A percentile compares a stretch with the other conserved stretches of the same genome.
phyloP scores from a whole-genome alignment of 2,888 invertebrate species.

The Epistrophe grossulariae region DNA sequence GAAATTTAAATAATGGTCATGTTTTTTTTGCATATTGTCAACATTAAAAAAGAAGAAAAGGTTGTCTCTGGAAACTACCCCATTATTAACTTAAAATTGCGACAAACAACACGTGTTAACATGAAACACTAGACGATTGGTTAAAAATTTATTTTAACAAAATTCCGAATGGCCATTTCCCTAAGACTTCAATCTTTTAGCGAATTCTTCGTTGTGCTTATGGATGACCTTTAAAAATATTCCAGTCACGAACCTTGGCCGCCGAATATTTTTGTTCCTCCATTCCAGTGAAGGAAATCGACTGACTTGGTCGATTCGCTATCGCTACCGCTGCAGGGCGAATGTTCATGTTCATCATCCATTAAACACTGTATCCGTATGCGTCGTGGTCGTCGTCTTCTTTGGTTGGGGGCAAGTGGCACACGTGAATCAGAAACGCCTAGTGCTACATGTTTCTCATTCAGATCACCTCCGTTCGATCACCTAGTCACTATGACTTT shows the following conservation, averaged over 20 bases:
- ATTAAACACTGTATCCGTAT: conserved; percentile 45
- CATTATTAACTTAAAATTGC: background rate
- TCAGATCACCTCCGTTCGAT: conserved; percentile 74
- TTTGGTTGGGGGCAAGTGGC: conserved; percentile 61
- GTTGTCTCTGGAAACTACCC: background rate
- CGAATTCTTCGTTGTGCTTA: conserved; percentile 28
- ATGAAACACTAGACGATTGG: conserved; percentile 38
- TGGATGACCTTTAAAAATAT: conserved; percentile 75
- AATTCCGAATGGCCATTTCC: conserved; percentile 45
- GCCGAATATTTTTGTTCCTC: conserved; percentile 64
- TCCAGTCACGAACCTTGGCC: conserved; percentile 75
- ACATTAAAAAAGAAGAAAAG: background rate
- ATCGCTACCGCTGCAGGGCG: background rate
- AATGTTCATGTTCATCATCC: conserved; percentile 50
- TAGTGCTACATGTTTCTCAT: conserved; percentile 73
- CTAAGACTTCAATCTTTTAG: background rate
- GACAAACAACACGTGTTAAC: conserved; percentile 44
- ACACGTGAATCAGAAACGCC: conserved; percentile 71
- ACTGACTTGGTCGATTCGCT: conserved; percentile 2
- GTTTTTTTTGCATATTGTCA: too few species aligned
- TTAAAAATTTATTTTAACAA: conserved; percentile 47
- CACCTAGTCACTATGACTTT: conserved; percentile 60
- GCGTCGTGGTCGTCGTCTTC: conserved; percentile 20
- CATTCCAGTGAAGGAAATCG: conserved; percentile 65
- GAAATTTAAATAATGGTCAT: too few species aligned